Evolutionary conservation across 2,888 invertebrate species (phyloP), one percentile per base, ranked within the genome.

Genomic region (Eupithecia subfuscata): DNA sequence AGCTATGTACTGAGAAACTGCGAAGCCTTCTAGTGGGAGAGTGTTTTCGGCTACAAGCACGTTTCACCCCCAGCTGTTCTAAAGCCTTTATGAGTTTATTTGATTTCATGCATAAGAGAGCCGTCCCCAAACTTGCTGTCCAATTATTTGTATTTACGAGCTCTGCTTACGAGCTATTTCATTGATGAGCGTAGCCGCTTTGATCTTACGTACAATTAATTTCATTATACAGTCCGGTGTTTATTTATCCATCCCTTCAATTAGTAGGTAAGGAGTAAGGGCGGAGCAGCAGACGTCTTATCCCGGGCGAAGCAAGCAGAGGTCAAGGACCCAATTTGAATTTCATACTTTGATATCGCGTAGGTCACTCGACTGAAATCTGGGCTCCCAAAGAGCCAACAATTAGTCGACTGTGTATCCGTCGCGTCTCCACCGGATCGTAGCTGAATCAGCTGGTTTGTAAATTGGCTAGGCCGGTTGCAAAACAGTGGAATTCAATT

Each of bases 281-380:
- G 73, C 12, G 64, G 63, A 48, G 73, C 40, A 73, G 75, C 69
- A 70, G 70, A 43, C 74, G 73, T 69, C 77, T 78, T 74, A 75
- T 73, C 76, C 71, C n/a, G 69, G 69, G 71, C 72, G 56, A 67
- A 48, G 71, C n/a, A 67, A 73, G 73, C 68, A 22, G 63, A 71
- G 76, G 77, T 72, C 74, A 77, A 77, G 72, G 48, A 40, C 71
- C 72, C 40, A 73, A 77, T 77, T 75, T 68, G 68, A 77, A 77
- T 77, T 73, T 77, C 77, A 74, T 71, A 74, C 71, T 74, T 72
- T 70, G 63, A 73, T 73, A 68, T 77, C 73, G 72, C 70, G 77
- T 75, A 73, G 77, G 74, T 74, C 72, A 71, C 63, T 70, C 37
- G 25, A 16, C 60, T 71, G 76, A 69, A 74, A 76, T 74, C 37